A percentile compares a stretch with the other conserved stretches of the same genome.
Conservation (phyloP, 2,797 vertebrate species). For the Sebastes itinus region DNA sequence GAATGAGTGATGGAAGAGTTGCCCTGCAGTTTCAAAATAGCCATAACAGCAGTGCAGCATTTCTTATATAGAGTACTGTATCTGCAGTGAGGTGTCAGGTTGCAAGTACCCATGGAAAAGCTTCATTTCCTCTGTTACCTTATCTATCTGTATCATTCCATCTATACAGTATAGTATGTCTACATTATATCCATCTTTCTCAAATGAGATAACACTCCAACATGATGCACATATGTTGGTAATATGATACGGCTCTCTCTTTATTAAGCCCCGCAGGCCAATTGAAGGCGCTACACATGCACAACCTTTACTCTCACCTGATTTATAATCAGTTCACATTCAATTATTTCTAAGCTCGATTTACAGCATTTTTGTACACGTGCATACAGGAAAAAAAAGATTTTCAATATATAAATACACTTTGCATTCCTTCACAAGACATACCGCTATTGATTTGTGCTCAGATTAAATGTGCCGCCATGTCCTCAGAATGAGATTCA, state of each 20-base stretch:
- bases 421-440: conserved; percentile 55
- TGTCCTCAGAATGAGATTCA: conserved; percentile 77
- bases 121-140: conserved; percentile 29
- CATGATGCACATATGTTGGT: not conserved
- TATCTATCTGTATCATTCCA: conserved; percentile 4
- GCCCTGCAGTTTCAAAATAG: conserved; percentile 51
- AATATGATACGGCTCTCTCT: not conserved
- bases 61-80: conserved; percentile 26
- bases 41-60: conserved; percentile 52
- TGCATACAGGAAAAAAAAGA: not conserved
- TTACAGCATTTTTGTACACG: not conserved
- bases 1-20: conserved; percentile 32
- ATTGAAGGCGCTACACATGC: not conserved
- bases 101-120: conserved; percentile 33
- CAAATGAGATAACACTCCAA: not conserved
- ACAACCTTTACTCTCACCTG: not conserved
- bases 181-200: not conserved
- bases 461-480: conserved; percentile 72
- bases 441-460: conserved; percentile 56
- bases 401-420: conserved; percentile 21
- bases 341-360: not conserved
- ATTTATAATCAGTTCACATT: not conserved
- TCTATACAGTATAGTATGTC: not conserved
- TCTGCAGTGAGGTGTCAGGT: conserved; percentile 63
- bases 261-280: not conserved